Evolutionary conservation across 2,113 vertebrate genomes (phyloP).

Genomic region (Climacteris rufus): DNA sequence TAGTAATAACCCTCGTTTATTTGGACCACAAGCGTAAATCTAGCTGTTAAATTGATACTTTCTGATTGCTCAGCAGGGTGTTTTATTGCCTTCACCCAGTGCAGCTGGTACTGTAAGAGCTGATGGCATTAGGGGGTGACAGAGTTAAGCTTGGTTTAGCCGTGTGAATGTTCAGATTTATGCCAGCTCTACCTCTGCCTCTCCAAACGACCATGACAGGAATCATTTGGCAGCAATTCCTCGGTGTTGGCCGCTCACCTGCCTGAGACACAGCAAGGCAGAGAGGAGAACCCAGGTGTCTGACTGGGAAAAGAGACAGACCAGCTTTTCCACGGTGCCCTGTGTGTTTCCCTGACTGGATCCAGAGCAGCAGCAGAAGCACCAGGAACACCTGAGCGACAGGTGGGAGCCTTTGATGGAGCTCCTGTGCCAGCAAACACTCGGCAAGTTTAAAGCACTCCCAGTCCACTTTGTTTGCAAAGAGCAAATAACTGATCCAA

Average conservation of each 20-base stretch:
- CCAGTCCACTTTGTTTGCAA: neutral
- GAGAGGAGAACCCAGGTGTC: neutral
- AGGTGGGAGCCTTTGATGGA: neutral
- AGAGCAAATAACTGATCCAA: conserved; percentile 19
- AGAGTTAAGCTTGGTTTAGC: neutral
- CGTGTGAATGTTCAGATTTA: neutral
- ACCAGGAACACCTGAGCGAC: conserved; percentile 32
- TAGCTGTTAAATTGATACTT: neutral
- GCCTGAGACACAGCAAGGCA: neutral
- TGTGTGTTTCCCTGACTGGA: neutral
- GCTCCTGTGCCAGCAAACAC: neutral
- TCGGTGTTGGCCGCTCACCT: neutral
- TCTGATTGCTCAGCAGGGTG: neutral
- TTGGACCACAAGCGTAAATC: neutral
- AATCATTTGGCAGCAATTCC: conserved; percentile 15
- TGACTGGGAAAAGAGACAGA: neutral
- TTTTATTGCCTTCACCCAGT: neutral
- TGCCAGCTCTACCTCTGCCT: neutral
- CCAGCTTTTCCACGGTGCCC: neutral
- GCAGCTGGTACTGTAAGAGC: neutral
- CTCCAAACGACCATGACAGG: neutral
- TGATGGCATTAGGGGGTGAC: neutral
- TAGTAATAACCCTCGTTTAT: neutral
- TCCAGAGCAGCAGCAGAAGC: neutral
- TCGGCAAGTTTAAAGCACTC: neutral